phyloP scores from a whole-genome alignment of 2,888 invertebrate species.

The Aspidiotus destructor region DNA sequence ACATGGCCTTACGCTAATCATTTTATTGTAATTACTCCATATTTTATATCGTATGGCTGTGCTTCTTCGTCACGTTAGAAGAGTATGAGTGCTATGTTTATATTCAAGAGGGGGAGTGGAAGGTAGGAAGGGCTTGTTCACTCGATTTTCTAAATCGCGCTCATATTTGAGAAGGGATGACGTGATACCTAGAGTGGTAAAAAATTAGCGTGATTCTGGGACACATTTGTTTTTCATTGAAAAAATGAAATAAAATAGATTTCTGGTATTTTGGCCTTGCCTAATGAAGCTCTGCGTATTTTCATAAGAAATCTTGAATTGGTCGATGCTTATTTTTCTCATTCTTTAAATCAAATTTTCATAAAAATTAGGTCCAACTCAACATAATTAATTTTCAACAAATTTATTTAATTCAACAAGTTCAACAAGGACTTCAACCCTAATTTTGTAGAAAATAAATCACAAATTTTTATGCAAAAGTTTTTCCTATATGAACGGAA shows the following conservation, averaged over 20 bases:
- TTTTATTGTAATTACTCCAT: constrained; percentile 19
- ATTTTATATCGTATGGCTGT: too few species aligned
- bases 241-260: constrained; percentile 1
- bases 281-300: neutral
- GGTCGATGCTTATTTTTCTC: neutral
- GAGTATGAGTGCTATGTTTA: too few species aligned
- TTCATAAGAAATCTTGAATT: constrained; percentile 1
- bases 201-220: constrained; percentile 1
- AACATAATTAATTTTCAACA: neutral
- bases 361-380: neutral
- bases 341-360: neutral
- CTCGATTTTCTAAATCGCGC: too few species aligned
- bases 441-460: neutral
- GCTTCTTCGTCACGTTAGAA: too few species aligned
- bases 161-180: too few species aligned
- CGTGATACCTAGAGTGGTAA: neutral
- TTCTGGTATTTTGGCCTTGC: neutral
- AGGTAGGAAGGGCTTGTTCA: too few species aligned
- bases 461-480: neutral
- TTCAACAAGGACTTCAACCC: neutral
- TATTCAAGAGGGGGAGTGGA: too few species aligned
- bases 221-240: neutral
- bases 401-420: constrained; percentile 4
- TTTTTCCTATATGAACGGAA: neutral
- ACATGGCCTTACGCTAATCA: constrained; percentile 26